Evolutionary conservation across 2,888 invertebrate genomes (phyloP), one percentile per base, ranked within the genome.

Genomic region (Heliconius ismenius): DNA sequence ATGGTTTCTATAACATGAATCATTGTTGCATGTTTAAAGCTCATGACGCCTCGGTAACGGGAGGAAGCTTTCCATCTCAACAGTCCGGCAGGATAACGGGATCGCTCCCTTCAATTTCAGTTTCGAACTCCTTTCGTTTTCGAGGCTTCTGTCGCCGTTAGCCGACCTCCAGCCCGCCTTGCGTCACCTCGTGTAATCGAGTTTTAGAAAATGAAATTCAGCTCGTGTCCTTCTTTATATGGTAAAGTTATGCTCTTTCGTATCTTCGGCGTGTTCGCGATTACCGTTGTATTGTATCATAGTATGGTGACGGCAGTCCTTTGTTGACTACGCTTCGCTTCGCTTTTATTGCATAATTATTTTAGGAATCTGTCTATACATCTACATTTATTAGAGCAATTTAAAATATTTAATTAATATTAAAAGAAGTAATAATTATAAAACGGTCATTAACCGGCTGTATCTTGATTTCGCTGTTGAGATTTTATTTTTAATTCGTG

Each of bases 201-300:
- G 91, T 91, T 93, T 93, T 93, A 93, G 93, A 93, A 93, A 93
- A 92, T 92, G 93, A 93, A 93, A 93, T 91, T 92, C 91, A 90
- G 91, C 86, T 88, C 88, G 84, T 83, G 90, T 89, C 89, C 90
- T 89, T 88, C 91, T 91, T 90, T 91, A 91, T 91, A 90, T 89
- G 91, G 91, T 79, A 79, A 85, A 86, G 86, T 89, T 90, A 89
- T 90, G 88, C 86, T 89, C 86, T 88, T 88, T 88, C 86, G 86
- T 83, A 82, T 83, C 84, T 78, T 76, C 77, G 72, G 43, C 43
- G 54, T 65, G 80, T 83, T 85, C 84, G 84, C 65, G 84, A 85
- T 84, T 81, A 83, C 84, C 81, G 82, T 83, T 84, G 81, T 82
- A 82, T 83, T 81, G 79, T 83, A 82, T 83, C 83, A 83, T 49